Evolutionary conservation across 64 coral and sea anemone genomes (phyloP), one percentile per base, ranked within the genome.

Genomic region (Porites australiensis): DNA sequence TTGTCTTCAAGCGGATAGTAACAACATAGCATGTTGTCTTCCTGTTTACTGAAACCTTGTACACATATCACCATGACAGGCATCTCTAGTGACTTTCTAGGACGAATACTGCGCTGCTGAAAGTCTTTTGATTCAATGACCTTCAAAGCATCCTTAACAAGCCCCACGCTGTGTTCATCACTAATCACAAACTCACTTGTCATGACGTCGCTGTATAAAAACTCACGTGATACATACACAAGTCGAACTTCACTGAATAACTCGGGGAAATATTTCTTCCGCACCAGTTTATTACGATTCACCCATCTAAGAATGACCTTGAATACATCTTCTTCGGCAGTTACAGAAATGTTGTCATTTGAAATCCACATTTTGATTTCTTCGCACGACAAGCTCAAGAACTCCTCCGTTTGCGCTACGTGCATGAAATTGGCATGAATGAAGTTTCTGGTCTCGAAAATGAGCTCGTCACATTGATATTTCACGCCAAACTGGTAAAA

Each of bases 351-450:
- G 43, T 81, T 37, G 27, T 81, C 78, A 13, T 21, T 63, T 15
- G 78, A 63, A 81, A 81, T 62, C 78, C 78, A 81, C 21, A 20
- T 61, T 62, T 62, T 23, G 3, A 81, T 27, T 15, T 63, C 22
- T 58, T 61, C 22, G 23, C 37, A 15, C 1, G 78, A 60, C 52
- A 81, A 22, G n/a, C 44, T 61, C 55, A 81, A 45, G 45, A 81
- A 81, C 11, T 61, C 78, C 23, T 15, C 10, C 13, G 78, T 44
- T 43, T 62, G 61, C 1, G 78, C 78, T 2, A 81, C 57, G 7
- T 13, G 2, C 12, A 44, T 14, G 10, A 81, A 81, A 81, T 81
- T 81, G 18, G 23, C 78, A 64, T 44, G 23, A 15, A 81, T 62
- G 55, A 81, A 81, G 13, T 27, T 27, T 44, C 55, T 6, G 22